Conservation (phyloP, 2,797 vertebrate genomes). For the Melanotaenia parkinsoni region DNA sequence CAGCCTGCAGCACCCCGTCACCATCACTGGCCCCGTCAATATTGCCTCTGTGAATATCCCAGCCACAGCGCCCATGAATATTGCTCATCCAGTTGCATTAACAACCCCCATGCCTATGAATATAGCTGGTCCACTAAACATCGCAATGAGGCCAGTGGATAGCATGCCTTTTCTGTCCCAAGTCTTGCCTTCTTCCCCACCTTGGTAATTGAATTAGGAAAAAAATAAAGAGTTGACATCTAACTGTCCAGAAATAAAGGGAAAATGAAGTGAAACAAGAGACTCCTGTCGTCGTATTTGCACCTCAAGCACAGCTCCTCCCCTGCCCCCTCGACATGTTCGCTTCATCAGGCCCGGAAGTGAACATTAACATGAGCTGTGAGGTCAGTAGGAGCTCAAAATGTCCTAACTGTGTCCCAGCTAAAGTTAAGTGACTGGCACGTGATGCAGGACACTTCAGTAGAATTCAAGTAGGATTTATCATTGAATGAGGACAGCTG, state of each 20-base stretch:
- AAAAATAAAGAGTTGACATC: background rate
- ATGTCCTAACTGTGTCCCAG: conserved; percentile 48
- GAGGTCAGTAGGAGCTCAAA: conserved; percentile 43
- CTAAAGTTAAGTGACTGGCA: conserved; percentile 57
- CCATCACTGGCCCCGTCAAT: conserved; percentile 96
- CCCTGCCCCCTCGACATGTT: conserved; percentile 27
- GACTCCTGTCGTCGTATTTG: conserved; percentile 56
- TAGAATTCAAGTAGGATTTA: conserved; percentile 71
- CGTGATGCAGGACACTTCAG: conserved; percentile 63
- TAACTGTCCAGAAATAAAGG: conserved; percentile 63
- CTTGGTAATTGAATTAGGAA: conserved; percentile 83
- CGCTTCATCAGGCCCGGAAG: conserved; percentile 53
- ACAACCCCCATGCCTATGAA: conserved; percentile 95
- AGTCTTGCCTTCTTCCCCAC: conserved; percentile 94
- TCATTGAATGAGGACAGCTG: conserved; percentile 72
- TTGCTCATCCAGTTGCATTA: conserved; percentile 96
- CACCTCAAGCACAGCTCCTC: conserved; percentile 45
- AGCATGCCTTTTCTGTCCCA: conserved; percentile 95
- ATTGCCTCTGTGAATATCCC: conserved; percentile 89
- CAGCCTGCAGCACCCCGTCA: conserved; percentile 96
- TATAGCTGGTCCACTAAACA: conserved; percentile 90
- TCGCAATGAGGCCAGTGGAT: conserved; percentile 92
- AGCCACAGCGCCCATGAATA: conserved; percentile 88
- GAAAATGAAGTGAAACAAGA: conserved; percentile 68
- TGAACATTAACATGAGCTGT: conserved; percentile 63